phyloP scores from a whole-genome alignment of 2,113 vertebrate genomes.

The Pseudorhombus dupliciocellatus region DNA sequence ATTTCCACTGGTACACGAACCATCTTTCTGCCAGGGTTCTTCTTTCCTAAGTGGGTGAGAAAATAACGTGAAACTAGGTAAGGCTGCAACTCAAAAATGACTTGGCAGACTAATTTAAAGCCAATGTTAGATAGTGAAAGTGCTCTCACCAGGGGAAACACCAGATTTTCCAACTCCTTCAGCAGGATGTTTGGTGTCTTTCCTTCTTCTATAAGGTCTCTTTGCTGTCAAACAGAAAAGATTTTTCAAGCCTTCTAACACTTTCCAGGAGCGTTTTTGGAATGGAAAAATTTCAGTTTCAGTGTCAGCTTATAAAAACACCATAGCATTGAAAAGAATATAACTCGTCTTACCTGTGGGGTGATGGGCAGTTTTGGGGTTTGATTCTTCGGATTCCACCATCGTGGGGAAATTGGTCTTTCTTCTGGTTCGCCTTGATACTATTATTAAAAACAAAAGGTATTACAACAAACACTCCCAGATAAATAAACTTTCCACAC shows the following conservation, averaged over 20 bases:
- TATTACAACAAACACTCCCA: neutral
- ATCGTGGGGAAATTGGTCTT: conserved; percentile 17
- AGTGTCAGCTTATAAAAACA: neutral
- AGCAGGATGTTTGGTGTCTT: conserved; percentile 39
- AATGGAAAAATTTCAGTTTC: neutral
- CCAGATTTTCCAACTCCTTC: conserved; percentile 26
- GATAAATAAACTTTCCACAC: neutral
- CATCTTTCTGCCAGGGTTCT: conserved; percentile 61
- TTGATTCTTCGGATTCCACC: conserved; percentile 29
- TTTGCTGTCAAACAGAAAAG: conserved; percentile 47
- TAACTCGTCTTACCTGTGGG: conserved; percentile 32
- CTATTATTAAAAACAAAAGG: conserved; percentile 29
- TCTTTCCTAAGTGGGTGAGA: conserved; percentile 38
- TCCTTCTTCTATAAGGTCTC: conserved; percentile 38
- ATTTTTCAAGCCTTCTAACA: neutral
- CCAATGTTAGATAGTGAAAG: too few relatives aligned
- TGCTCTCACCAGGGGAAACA: conserved; percentile 45
- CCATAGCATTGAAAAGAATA: neutral
- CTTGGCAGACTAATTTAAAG: neutral
- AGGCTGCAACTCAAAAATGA: too few relatives aligned
- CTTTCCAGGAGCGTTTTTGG: neutral
- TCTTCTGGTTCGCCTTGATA: conserved; percentile 52
- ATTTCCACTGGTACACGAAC: conserved; percentile 50
- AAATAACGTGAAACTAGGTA: neutral
- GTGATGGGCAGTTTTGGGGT: conserved; percentile 6